Evolutionary conservation across 2,113 vertebrate genomes (phyloP).

Genomic region (Copsychus sechellarum): DNA sequence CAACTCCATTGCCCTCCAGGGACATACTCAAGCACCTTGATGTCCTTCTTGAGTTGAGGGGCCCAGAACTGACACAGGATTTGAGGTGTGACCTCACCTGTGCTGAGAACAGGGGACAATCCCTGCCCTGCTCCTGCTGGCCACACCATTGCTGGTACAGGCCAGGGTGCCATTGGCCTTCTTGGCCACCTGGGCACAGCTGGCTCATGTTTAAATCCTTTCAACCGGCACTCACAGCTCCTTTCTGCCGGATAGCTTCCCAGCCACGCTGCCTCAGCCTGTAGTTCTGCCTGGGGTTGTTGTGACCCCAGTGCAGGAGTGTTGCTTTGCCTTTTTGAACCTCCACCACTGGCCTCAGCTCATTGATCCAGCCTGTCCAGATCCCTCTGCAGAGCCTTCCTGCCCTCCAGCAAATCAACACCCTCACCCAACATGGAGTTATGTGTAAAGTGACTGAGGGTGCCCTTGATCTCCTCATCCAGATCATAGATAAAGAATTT

Average conservation of each 20-base stretch:
- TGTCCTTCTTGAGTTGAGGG: background rate
- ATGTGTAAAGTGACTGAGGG: background rate
- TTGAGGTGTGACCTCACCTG: background rate
- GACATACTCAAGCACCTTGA: background rate
- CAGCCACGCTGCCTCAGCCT: background rate
- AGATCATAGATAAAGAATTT: background rate
- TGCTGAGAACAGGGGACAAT: background rate
- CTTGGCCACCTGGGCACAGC: background rate
- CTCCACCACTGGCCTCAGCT: rapidly evolving
- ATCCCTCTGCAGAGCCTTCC: background rate
- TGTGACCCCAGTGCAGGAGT: background rate
- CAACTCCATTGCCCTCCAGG: background rate
- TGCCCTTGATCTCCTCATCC: background rate
- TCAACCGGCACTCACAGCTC: too few species aligned
- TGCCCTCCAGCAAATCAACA: background rate
- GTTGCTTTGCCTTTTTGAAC: background rate
- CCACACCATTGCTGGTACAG: background rate
- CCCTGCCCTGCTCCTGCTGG: background rate
- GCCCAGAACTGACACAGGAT: background rate
- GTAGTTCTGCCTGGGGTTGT: rapidly evolving
- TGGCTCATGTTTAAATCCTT: background rate
- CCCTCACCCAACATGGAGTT: too few species aligned
- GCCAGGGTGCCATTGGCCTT: background rate
- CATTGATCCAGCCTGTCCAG: background rate
- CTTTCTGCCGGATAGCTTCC: background rate